Percentiles rank a stretch among this genome's conserved stretches.
These are phyloP conservation scores for Polymixis flavicincta DNA, from an alignment of 2,888 invertebrate species.

Conservation along the genomic window DNA sequence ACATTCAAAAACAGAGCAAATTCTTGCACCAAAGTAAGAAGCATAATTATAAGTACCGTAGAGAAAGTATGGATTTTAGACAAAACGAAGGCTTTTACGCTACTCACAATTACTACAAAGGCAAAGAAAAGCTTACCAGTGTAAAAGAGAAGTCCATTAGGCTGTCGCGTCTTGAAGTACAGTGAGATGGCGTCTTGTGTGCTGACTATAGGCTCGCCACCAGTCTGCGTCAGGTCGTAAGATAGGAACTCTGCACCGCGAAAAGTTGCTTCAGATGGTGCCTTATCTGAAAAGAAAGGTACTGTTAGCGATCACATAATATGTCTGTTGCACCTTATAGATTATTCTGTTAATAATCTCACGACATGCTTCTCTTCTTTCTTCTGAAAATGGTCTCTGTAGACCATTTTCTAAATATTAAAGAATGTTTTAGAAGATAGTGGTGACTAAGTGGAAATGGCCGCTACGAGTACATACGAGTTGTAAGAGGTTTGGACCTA, in stretches of 20 bases:
- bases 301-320: slow-evolving; percentile 22
- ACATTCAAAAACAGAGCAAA: neutral
- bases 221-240: slow-evolving; percentile 96
- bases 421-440: too few relatives aligned
- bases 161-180: slow-evolving; percentile 97
- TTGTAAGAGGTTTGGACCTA: too few relatives aligned
- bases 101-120: slow-evolving; percentile 24
- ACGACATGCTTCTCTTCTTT: too few relatives aligned
- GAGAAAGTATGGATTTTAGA: neutral
- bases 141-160: slow-evolving; percentile 97
- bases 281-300: slow-evolving; percentile 94
- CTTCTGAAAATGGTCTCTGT: too few relatives aligned
- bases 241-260: slow-evolving; percentile 97
- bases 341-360: too few relatives aligned
- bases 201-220: slow-evolving; percentile 96
- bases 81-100: slow-evolving; percentile 38
- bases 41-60: too few relatives aligned
- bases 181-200: slow-evolving; percentile 97
- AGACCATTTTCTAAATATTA: neutral
- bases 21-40: neutral
- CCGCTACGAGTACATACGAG: too few relatives aligned
- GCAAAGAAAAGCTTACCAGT: slow-evolving; percentile 92
- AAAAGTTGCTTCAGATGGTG: slow-evolving; percentile 98
- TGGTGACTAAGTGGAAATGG: too few relatives aligned
- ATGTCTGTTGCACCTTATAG: too few relatives aligned